Base-by-base conservation (phyloP, 2,113 vertebrate species). In the Lepidothrix coronata region DNA sequence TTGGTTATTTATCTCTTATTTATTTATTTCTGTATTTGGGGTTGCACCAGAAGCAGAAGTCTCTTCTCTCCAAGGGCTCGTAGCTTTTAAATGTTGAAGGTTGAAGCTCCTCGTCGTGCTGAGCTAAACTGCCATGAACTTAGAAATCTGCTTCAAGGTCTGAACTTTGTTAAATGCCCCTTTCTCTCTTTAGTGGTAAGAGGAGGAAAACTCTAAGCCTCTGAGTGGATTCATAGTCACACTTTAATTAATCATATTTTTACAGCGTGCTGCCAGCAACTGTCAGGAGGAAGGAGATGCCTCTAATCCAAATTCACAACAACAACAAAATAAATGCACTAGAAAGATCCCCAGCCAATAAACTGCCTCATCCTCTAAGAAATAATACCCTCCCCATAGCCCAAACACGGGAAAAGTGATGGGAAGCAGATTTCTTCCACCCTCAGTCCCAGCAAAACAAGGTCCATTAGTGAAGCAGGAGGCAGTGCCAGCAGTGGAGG, bases 161-260 rank as follows among this genome's bases (percentile, higher is more conserved):
- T 87, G 80, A 79, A 78, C 86, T 92, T 92, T 49, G 66, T 39
- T 35, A 82, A 92, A 58, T n/a, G 84, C 68, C 68, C 73, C 73
- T 72, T 88, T 71, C 85, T 92, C 88, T 83, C 0, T 84, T 84
- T 52, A 68, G 54, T 35, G 31, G 52, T 87, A 71, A 71, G 76
- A 89, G 73, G 58, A 93, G 83, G 83, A 85, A 61, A 65, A 78
- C 41, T 43, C 79, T 77, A 71, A 88, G 90, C 85, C 75, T 88
- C 70, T 68, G 86, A 92, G 86, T 89, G 86, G 76, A 95, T 93
- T 96, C 96, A n/a, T 11, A 84, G 88, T 91, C 91, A 93, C 91
- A 75, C 80, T 95, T 92, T 91, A 96, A 94, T 96, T 95, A 94
- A 96, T 95, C 88, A 86, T 92, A 87, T 92, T 84, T 96, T 92